Evolutionary conservation across 35 echinoderm and acorn worm species (phyloP), one percentile per base, ranked within the genome.

Genomic region (Anneissia japonica): DNA sequence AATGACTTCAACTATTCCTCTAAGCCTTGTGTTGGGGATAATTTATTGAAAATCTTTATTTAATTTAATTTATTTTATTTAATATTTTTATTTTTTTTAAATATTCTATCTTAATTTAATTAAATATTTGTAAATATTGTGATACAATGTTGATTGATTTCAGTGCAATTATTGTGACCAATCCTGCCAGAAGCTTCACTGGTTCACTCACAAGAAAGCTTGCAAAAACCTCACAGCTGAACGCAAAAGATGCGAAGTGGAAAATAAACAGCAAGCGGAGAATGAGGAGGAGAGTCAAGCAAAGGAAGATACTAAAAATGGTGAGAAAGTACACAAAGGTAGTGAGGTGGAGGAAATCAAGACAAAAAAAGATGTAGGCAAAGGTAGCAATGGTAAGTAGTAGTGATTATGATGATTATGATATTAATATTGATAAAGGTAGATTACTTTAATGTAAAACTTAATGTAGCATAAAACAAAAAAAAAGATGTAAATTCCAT

Each of bases 151-250:
- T 78, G 19, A 35, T 38, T 76, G 7, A 56, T 32, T 55, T 79
- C 55, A 97, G 95, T 88, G 89, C 72, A 88, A 73, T 19, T 97
- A 97, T 75, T 97, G 95, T 78, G 87, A 93, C 82, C 91, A 90
- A 45, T 46, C 55, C 0, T 97, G 95, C 76, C 95, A 97, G 56
- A 97, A 97, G 81, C 56, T 97, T 16, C 90, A 97, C 72, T 97
- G 95, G 95, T 97, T 97, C 73, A 97, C 95, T 17, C 95, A 97
- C 46, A 97, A 97, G 87, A 97, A 97, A 83, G 16, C 73, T 10
- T 97, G 95, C 74, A 93, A 93, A 77, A 73, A 80, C n/a, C 74
- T 97, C 14, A 91, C 86, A 4, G 88, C 77, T 74, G 39, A 87
- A 32, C 77, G 34, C 16, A 76, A 90, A 81, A 94, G 80, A 75